These are phyloP conservation scores for Ambastaia sidthimunki DNA, from an alignment of 2,797 vertebrate genomes.

Conservation along the genomic window DNA sequence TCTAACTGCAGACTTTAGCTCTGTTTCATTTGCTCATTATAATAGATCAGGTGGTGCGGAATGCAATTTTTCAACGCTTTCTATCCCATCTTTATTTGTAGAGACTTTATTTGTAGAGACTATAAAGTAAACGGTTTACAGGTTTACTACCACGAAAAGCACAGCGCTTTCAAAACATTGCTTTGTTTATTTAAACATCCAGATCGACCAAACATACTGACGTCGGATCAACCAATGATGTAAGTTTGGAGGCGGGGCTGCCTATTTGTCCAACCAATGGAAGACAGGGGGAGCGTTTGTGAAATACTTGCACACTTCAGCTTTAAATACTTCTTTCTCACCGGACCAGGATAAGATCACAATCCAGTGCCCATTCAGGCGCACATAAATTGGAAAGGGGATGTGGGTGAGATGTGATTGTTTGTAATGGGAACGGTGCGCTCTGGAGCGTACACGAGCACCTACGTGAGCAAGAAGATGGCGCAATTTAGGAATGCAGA, in stretches of 20 bases:
- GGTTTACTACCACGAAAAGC: neutral
- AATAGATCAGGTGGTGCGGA: neutral
- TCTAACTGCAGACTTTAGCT: neutral
- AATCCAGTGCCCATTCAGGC: neutral
- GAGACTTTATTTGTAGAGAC: neutral
- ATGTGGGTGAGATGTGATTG: neutral
- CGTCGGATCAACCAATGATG: too few species aligned
- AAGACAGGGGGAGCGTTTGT: neutral
- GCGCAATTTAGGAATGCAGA: conserved; percentile 38
- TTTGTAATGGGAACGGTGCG: conserved; percentile 26
- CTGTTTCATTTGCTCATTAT: neutral
- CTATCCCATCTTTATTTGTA: neutral
- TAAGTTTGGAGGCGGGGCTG: too few species aligned
- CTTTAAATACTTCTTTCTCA: conserved; percentile 8
- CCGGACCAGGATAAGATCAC: conserved; percentile 10
- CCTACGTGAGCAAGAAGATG: conserved; percentile 15
- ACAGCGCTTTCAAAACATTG: neutral
- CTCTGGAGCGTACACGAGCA: conserved; percentile 12
- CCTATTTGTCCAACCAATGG: neutral
- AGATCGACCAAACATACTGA: too few species aligned
- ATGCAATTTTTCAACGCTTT: neutral
- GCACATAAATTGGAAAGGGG: conserved; percentile 13
- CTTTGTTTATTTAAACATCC: neutral
- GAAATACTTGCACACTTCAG: neutral
- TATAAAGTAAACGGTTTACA: neutral